These are phyloP conservation scores for Phasianus colchicus DNA, from an alignment of 2,113 vertebrate genomes.

Conservation along the genomic window DNA sequence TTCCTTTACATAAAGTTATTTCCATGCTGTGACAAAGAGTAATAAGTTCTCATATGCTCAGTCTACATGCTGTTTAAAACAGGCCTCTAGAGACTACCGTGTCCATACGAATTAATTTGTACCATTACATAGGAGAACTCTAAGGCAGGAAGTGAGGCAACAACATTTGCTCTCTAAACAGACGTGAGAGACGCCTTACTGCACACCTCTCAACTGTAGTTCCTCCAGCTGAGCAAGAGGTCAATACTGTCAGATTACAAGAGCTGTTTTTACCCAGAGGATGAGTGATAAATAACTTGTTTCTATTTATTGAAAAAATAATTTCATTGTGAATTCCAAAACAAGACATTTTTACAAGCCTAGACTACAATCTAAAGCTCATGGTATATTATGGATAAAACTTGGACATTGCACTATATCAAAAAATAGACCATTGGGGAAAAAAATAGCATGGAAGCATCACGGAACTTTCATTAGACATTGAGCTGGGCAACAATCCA, in stretches of 20 bases:
- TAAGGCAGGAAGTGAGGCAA: background rate
- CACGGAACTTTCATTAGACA: constrained; percentile 31
- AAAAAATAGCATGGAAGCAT: constrained; percentile 34
- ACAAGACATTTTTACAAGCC: background rate
- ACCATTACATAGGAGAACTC: background rate
- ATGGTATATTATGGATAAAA: background rate
- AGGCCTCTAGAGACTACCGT: background rate
- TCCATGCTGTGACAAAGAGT: background rate
- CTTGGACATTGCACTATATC: background rate
- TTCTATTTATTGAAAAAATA: background rate
- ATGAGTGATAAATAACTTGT: background rate
- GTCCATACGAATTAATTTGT: background rate
- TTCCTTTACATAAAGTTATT: background rate
- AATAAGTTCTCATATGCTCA: background rate
- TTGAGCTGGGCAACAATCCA: constrained; percentile 58
- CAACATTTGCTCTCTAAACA: constrained; percentile 9
- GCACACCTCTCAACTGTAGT: background rate
- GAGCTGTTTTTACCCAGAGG: background rate
- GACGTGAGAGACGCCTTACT: background rate
- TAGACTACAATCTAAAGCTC: background rate
- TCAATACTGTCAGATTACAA: background rate
- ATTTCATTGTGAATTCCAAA: background rate
- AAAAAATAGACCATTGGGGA: background rate
- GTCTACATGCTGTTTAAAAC: background rate
- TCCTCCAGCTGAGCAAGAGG: background rate